Evolutionary conservation across 2,888 invertebrate species (phyloP).

Genomic region (Drosophila quinaria): DNA sequence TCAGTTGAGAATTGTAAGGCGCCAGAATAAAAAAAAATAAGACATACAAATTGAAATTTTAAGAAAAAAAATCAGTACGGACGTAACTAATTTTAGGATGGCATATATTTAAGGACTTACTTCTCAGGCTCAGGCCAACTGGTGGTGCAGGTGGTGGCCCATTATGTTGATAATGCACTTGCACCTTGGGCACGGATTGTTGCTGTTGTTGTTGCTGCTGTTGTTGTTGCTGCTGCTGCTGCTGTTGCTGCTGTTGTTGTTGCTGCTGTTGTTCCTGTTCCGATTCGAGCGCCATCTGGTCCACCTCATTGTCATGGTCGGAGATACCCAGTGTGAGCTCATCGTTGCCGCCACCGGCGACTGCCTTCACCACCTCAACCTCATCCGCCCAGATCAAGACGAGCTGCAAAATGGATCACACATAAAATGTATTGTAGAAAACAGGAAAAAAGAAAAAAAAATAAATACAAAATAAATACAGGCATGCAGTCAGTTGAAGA

Average conservation of each 20-base stretch:
- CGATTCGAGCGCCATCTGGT: constrained; percentile 91
- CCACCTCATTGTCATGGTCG: constrained; percentile 88
- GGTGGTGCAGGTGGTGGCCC: constrained; percentile 69
- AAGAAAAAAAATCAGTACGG: too few species aligned
- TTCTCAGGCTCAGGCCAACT: constrained; percentile 66
- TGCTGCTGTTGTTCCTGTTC: constrained; percentile 88
- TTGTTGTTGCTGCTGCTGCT: constrained; percentile 86
- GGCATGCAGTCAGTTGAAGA: not conserved
- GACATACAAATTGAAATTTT: too few species aligned
- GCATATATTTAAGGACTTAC: constrained; percentile 60
- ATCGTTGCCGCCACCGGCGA: constrained; percentile 85
- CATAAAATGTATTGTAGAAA: constrained; percentile 9
- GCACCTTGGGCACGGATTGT: constrained; percentile 65
- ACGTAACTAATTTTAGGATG: too few species aligned
- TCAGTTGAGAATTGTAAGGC: too few species aligned
- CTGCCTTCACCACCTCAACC: constrained; percentile 89
- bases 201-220: constrained; percentile 85
- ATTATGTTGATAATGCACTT: constrained; percentile 86
- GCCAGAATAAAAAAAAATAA: too few species aligned
- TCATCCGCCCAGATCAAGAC: constrained; percentile 86
- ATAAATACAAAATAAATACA: too few species aligned
- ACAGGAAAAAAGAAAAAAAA: not conserved
- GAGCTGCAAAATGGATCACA: constrained; percentile 75
- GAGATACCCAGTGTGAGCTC: constrained; percentile 84
- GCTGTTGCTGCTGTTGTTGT: constrained; percentile 65